These are phyloP conservation scores for Idaea aversata DNA, from an alignment of 2,888 invertebrate genomes.

Conservation along the genomic window DNA sequence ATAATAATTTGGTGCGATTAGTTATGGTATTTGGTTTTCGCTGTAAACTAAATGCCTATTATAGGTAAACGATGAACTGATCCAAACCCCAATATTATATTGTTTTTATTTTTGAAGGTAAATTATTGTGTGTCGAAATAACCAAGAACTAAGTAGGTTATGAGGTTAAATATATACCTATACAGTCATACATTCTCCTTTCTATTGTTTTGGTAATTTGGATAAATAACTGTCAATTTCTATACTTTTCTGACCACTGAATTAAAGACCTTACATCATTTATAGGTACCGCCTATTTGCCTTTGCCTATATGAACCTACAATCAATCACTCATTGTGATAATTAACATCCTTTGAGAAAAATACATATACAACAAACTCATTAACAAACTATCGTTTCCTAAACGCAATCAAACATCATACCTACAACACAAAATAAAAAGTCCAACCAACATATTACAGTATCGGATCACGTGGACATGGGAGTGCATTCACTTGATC, in stretches of 20 bases:
- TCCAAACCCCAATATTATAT: conserved; percentile 8
- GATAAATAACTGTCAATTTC: no score
- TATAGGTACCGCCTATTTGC: no score
- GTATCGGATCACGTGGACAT: conserved; percentile 48
- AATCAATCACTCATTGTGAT: no score
- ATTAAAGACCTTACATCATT: no score
- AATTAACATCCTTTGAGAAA: conserved; percentile 4
- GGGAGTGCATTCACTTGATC: conserved; percentile 62
- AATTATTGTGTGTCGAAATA: no score
- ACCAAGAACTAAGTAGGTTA: no score
- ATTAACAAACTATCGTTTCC: background rate
- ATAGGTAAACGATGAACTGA: background rate
- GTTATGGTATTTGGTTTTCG: background rate
- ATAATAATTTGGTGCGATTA: background rate
- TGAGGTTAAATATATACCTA: no score
- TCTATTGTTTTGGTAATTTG: no score
- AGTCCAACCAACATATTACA: conserved; percentile 25
- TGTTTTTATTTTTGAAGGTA: no score
- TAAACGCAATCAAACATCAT: conserved; percentile 12
- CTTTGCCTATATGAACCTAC: no score
- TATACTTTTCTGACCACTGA: no score
- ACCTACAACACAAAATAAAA: conserved; percentile 33
- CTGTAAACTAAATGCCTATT: background rate
- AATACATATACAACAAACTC: background rate
- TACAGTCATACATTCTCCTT: no score